Conservation (phyloP, 1,140 invertebrate genomes). For the Notospermus geniculatus region DNA sequence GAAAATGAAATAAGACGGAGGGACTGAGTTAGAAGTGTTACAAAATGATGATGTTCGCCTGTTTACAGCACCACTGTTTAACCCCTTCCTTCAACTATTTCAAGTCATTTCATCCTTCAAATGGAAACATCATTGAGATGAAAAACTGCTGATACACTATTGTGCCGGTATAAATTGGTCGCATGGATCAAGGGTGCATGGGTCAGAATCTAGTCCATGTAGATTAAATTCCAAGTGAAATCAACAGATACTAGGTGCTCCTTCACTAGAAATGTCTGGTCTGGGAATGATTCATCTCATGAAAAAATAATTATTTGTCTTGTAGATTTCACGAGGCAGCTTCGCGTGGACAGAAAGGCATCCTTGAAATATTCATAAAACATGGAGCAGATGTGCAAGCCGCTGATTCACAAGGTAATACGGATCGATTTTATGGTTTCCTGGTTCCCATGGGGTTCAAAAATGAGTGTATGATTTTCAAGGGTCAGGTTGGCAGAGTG, state of each 20-base stretch:
- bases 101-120: too few relatives aligned
- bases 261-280: conserved; percentile 40
- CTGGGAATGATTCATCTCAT: conserved; percentile 32
- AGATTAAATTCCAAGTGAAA: background rate
- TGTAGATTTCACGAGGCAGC: conserved; percentile 29
- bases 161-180: too few relatives aligned
- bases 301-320: conserved; percentile 33
- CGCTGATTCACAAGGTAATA: background rate
- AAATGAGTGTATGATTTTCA: background rate
- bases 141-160: too few relatives aligned
- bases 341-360: background rate
- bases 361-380: background rate
- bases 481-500: background rate
- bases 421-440: conserved; percentile 16
- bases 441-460: background rate
- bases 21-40: too few relatives aligned
- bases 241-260: conserved; percentile 19
- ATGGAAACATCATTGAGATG: too few relatives aligned
- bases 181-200: too few relatives aligned
- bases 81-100: too few relatives aligned
- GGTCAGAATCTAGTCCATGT: too few relatives aligned
- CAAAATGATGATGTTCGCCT: too few relatives aligned
- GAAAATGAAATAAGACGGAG: too few relatives aligned
- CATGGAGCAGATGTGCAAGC: background rate
- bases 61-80: too few relatives aligned